Evolutionary conservation across 2,888 invertebrate genomes (phyloP), one percentile per base, ranked within the genome.

Genomic region (Epirrhoe tristata): DNA sequence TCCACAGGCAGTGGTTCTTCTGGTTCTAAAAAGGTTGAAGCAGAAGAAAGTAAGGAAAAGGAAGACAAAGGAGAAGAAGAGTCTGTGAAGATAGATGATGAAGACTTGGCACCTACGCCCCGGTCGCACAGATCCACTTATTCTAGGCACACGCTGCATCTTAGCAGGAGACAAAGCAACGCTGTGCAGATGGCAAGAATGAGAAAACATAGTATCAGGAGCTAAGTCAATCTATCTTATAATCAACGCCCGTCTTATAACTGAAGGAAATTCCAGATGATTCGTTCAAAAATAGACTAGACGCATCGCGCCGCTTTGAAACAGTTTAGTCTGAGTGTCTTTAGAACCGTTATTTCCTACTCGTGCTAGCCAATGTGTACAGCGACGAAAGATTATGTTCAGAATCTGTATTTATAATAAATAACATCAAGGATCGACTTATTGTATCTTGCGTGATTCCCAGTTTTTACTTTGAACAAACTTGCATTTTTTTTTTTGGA

Each of bases 111-210:
- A 0, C 86, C 90, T 0, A 87, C 91, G 1, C 89, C 90, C 0
- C 75, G 82, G 12, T 91, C 92, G 0, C 88, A 87, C 36, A 79
- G 86, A 46, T 91, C 92, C 0, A 80, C 81, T 2, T 89, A 90
- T 69, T 91, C 92, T 0, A 87, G 86, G 52, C 92, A 90, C 36
- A 89, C 84, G 1, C 63, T 84, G 53, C 93, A 92, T 62, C 60
- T 67, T 0, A 93, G 92, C 57, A 80, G 93, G 60, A 80, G 91
- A 31, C 91, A 90, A 58, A 93, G 93, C 63, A 92, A 92, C 62
- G 91, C 89, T 4, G 82, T 87, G 0, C 91, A 92, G 72, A 89
- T 93, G 78, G 89, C 91, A 5, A 82, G 77, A 67, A 88, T 87
- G 86, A 80, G 92, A 4, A 91, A 90, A 74, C 90, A 84, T 69